A percentile compares a stretch with the other conserved stretches of the same genome.
phyloP scores from a whole-genome alignment of 2,888 invertebrate species.

The Eugnorisma glareosa region DNA sequence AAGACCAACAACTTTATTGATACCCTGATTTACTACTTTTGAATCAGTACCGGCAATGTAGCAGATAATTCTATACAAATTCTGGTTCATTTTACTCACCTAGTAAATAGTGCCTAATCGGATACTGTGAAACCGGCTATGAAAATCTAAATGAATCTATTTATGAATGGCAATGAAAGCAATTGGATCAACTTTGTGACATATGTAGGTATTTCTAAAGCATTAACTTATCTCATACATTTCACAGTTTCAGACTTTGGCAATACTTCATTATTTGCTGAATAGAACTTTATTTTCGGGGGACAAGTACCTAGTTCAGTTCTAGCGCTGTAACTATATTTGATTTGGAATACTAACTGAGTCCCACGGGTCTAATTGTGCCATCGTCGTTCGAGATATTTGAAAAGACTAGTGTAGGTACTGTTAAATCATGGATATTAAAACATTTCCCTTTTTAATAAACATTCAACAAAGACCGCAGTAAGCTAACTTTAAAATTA shows the following conservation, averaged over 20 bases:
- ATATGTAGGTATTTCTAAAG: slow-evolving; percentile 6
- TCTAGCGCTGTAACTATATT: slow-evolving; percentile 20
- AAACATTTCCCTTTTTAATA: neutral
- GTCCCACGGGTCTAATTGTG: neutral
- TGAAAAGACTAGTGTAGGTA: neutral
- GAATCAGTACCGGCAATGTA: neutral
- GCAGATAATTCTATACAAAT: neutral
- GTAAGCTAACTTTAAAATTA: neutral
- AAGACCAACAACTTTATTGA: neutral
- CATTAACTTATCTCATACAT: slow-evolving; percentile 2
- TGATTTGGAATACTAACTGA: slow-evolving; percentile 39
- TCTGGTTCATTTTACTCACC: neutral
- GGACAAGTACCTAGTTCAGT: slow-evolving; percentile 5
- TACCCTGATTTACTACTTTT: neutral
- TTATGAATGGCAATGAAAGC: slow-evolving; percentile 19
- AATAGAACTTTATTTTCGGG: slow-evolving; percentile 9
- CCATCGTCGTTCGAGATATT: slow-evolving; percentile 12
- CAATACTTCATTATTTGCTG: slow-evolving; percentile 5
- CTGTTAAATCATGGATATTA: neutral
- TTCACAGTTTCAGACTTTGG: slow-evolving; percentile 8
- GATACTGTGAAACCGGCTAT: neutral
- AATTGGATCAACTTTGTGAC: neutral
- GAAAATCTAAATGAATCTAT: slow-evolving; percentile 22
- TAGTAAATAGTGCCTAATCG: neutral
- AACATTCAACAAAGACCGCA: neutral